phyloP scores from a whole-genome alignment of 2,113 vertebrate genomes.

The Solea senegalensis region DNA sequence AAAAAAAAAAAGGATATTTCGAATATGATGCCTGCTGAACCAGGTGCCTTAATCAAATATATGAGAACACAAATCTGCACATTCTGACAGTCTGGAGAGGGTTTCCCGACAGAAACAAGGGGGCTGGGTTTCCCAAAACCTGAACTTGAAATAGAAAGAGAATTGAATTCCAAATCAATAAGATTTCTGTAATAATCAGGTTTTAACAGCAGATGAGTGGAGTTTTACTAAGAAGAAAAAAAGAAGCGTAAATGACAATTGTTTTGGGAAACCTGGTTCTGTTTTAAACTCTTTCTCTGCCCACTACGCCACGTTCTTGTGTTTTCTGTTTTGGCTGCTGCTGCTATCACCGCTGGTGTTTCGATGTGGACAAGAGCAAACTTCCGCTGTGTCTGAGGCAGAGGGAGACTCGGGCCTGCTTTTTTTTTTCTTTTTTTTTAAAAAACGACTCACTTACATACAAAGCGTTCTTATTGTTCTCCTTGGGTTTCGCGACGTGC shows the following conservation, averaged over 20 bases:
- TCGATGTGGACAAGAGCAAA: constrained; percentile 61
- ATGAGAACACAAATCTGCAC: constrained; percentile 77
- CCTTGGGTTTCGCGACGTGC: constrained; percentile 45
- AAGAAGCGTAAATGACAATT: neutral
- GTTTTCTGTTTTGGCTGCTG: constrained; percentile 69
- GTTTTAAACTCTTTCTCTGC: constrained; percentile 72
- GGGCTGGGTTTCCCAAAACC: constrained; percentile 69
- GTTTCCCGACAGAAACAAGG: constrained; percentile 59
- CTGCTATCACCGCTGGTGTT: constrained; percentile 67
- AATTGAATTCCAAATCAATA: constrained; percentile 29
- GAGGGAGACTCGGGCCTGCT: constrained; percentile 55
- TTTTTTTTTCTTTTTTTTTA: constrained; percentile 1
- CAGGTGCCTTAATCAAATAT: constrained; percentile 84
- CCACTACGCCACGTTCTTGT: constrained; percentile 72
- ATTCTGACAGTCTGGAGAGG: constrained; percentile 72
- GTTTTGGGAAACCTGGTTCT: constrained; percentile 70
- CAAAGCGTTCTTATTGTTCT: constrained; percentile 48
- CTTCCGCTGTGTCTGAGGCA: constrained; percentile 67
- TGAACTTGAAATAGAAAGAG: constrained; percentile 32
- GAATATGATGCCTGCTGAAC: constrained; percentile 83
- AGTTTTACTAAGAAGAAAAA: neutral
- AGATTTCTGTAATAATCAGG: constrained; percentile 37
- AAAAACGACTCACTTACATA: constrained; percentile 41
- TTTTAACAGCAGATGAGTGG: constrained; percentile 8
- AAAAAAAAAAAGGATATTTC: constrained; percentile 54